Conservation (phyloP, 2,797 vertebrate species). For the Oryzias sinensis region DNA sequence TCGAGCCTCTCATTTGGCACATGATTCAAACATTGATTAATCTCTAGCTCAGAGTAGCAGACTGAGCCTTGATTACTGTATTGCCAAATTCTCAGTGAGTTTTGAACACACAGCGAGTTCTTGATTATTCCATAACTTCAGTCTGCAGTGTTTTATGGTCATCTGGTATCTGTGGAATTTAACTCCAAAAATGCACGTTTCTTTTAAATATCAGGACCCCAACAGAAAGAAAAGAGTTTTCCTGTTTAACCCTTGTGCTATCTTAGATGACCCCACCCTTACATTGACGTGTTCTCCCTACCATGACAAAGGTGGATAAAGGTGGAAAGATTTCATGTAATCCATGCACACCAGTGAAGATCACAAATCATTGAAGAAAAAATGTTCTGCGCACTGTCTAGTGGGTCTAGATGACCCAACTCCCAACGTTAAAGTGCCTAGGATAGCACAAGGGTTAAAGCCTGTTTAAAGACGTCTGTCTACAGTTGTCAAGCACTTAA, state of each 20-base stretch:
- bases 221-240: background rate
- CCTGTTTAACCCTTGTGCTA: background rate
- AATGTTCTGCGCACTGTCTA: no score
- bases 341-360: no score
- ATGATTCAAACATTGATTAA: conserved; percentile 22
- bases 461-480: background rate
- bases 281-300: no score
- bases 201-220: background rate
- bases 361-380: no score
- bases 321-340: no score
- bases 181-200: conserved; percentile 9
- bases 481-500: conserved; percentile 13
- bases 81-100: conserved; percentile 18
- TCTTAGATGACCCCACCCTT: no score
- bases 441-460: background rate
- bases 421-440: no score
- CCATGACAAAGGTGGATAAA: no score
- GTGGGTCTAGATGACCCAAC: no score
- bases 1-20: conserved; percentile 20
- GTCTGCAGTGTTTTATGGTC: conserved; percentile 2
- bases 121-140: conserved; percentile 13
- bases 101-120: background rate
- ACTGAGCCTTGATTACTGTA: conserved; percentile 28
- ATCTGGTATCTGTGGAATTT: background rate
- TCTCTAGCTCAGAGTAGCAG: conserved; percentile 27